Percentiles rank a stretch among this genome's conserved stretches.
Evolutionary conservation across 2,797 vertebrate species (phyloP).

Genomic region (Leuciscus waleckii): DNA sequence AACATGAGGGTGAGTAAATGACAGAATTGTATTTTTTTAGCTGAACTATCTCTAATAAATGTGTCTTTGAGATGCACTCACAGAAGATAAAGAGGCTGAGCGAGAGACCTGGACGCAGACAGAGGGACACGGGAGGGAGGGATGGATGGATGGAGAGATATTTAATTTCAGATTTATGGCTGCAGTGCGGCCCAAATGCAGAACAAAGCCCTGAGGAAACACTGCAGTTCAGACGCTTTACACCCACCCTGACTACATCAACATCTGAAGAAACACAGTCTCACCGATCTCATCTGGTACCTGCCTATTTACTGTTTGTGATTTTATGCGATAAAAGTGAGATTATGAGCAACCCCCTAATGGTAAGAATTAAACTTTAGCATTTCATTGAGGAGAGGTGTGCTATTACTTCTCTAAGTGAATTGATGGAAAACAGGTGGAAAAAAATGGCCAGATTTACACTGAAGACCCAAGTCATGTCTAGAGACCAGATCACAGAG

Average conservation of each 20-base stretch:
- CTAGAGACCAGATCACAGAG: background rate
- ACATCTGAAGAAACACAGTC: slow-evolving; percentile 2
- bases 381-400: background rate
- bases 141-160: slow-evolving; percentile 47
- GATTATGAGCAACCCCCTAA: background rate
- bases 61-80: background rate
- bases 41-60: background rate
- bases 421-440: background rate
- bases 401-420: background rate
- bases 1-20: background rate
- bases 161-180: slow-evolving; percentile 77
- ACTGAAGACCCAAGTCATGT: background rate
- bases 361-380: background rate
- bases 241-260: slow-evolving; percentile 24
- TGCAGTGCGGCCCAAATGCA: slow-evolving; percentile 68
- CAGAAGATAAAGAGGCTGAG: slow-evolving; percentile 18
- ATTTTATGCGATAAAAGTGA: background rate
- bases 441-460: background rate
- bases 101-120: slow-evolving; percentile 35
- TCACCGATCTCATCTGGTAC: background rate
- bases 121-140: slow-evolving; percentile 13
- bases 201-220: slow-evolving; percentile 65
- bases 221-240: slow-evolving; percentile 35
- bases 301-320: background rate
- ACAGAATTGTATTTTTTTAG: background rate